Evolutionary conservation across 2,797 vertebrate species (phyloP), one percentile per base, ranked within the genome.

Genomic region (Choloepus didactylus): DNA sequence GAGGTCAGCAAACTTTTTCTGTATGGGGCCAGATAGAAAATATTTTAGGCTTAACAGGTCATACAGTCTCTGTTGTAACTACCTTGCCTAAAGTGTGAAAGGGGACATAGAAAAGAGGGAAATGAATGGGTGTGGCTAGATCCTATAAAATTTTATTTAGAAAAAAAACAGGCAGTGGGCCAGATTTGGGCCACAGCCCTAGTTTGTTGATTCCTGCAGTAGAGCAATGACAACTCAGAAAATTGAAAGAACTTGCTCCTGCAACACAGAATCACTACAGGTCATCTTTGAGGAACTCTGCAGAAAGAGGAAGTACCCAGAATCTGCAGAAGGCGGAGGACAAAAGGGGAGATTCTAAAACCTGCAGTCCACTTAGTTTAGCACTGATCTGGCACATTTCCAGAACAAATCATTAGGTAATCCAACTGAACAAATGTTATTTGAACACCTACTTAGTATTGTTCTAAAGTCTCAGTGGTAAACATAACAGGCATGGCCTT

Each of bases 131-230:
- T 83, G 27, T 72, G 62, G 11, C 23, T 89, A 21, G 56, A 54
- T 54, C 82, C 60, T 75, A 69, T 94, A 86, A 92, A 93, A 49
- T 66, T 95, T 93, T 89, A 89, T 95, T 95, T 76, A 35, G 3
- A 54, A 76, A 59, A 69, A 77, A 89, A 84, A 31, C 4, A 76
- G 41, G 91, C 73, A 69, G 54, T 18, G 35, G 54, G 49, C 27
- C 54, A 77, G 75, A n/a, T 66, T 21, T 82, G 62, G 29, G 16
- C 64, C 38, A 9, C 31, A 49, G 59, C 29, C 67, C 23, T 15
- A 41, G n/a, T 83, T 87, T 59, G 18, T 46, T 62, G 49, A 67
- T 76, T 44, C 11, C 49, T 75, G 35, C 25, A 31, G 14, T 38
- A 56, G 54, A 49, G 46, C 44, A 73, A 25, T 29, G 12, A 9